These are phyloP conservation scores for Gandaritis pyraliata DNA, from an alignment of 2,888 invertebrate species.

Conservation along the genomic window DNA sequence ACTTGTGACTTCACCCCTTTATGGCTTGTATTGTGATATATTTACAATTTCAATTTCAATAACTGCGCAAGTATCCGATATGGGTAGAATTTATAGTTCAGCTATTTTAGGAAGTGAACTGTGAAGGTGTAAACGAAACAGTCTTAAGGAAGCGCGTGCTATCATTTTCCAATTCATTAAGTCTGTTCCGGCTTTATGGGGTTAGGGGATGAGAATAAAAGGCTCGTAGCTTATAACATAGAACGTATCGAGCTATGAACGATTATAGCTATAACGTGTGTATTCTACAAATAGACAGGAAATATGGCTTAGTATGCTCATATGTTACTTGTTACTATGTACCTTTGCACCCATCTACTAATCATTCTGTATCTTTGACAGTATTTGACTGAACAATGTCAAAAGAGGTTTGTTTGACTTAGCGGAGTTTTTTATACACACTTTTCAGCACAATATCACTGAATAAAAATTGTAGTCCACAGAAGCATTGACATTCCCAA, in stretches of 20 bases:
- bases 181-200: slow-evolving; percentile 15
- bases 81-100: background rate
- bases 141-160: background rate
- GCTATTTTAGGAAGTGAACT: background rate
- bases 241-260: background rate
- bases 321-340: no score
- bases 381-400: no score
- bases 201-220: slow-evolving; percentile 7
- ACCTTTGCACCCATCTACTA: no score
- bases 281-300: no score
- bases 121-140: slow-evolving; percentile 2
- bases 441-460: background rate
- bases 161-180: slow-evolving; percentile 27
- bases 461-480: background rate
- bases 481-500: slow-evolving; percentile 1
- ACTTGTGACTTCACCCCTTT: slow-evolving; percentile 12
- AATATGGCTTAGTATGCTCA: no score
- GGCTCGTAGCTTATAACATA: slow-evolving; percentile 3
- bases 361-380: no score
- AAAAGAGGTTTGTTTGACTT: no score
- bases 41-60: no score
- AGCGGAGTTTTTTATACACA: no score
- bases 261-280: background rate
- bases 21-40: slow-evolving; percentile 7
- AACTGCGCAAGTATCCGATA: no score